A percentile compares a stretch with the other conserved stretches of the same genome.
These are phyloP conservation scores for Chloebia gouldiae DNA, from an alignment of 2,113 vertebrate species.

Conservation along the genomic window DNA sequence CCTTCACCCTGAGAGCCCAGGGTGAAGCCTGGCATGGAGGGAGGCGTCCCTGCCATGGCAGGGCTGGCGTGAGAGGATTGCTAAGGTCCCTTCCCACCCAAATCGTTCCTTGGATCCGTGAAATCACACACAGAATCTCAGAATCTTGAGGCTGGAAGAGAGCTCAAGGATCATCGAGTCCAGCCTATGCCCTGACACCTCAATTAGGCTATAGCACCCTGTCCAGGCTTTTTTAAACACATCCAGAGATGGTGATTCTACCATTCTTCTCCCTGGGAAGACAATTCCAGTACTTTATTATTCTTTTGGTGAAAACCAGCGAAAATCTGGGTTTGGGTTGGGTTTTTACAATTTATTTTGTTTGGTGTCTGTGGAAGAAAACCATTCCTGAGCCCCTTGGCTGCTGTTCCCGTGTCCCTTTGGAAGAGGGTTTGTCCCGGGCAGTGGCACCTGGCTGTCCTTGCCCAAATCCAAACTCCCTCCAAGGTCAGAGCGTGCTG, in stretches of 20 bases:
- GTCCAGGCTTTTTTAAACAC: no score
- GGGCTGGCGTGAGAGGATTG: not conserved
- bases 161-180: no score
- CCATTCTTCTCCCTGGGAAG: no score
- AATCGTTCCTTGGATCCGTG: no score
- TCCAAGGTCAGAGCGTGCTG: not conserved
- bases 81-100: no score
- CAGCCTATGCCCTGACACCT: no score
- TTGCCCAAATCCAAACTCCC: not conserved
- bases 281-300: no score
- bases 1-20: no score
- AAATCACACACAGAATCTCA: no score
- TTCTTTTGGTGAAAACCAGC: not conserved
- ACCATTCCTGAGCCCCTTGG: rapidly evolving
- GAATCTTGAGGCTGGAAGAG: no score
- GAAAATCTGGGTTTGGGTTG: not conserved
- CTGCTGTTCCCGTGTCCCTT: not conserved
- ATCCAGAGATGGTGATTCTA: no score
- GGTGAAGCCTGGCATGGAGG: not conserved
- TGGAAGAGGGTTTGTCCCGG: not conserved
- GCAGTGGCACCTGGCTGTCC: not conserved
- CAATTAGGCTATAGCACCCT: no score
- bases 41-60: not conserved
- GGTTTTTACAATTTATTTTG: rapidly evolving
- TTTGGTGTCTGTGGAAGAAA: not conserved